Conservation (phyloP, 2,797 vertebrate species). For the Cheirogaleus major region DNA sequence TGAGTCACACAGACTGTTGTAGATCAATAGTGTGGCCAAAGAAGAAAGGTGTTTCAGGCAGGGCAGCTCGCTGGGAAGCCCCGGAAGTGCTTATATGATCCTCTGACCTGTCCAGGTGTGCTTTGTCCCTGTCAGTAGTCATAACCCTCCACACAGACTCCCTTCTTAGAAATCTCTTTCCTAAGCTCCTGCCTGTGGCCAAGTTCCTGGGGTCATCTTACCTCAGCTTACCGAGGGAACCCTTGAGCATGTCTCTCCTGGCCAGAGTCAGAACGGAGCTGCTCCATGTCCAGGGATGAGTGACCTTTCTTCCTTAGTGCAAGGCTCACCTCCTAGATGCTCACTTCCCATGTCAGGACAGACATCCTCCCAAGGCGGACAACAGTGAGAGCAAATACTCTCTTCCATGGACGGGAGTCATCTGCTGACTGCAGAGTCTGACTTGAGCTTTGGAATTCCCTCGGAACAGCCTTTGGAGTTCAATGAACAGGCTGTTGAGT, state of each 20-base stretch:
- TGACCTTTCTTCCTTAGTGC: background rate
- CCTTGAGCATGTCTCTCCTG: background rate
- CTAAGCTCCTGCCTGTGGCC: background rate
- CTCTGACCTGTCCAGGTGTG: background rate
- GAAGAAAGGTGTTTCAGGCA: background rate
- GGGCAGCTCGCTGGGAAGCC: background rate
- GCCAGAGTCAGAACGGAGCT: background rate
- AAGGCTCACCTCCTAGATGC: accelerated
- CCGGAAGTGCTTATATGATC: accelerated
- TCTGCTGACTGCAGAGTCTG: background rate
- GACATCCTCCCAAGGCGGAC: background rate
- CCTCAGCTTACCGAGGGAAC: background rate
- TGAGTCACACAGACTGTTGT: too few species aligned
- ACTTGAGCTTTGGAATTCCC: background rate
- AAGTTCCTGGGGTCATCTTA: background rate
- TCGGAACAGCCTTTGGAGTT: background rate
- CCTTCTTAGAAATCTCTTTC: background rate
- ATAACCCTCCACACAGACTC: background rate
- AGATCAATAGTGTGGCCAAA: background rate
- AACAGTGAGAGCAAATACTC: background rate
- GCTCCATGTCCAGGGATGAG: background rate
- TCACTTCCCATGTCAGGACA: background rate
- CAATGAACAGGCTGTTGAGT: background rate
- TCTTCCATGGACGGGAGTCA: accelerated
- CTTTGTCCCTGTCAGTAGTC: background rate